phyloP scores from a whole-genome alignment of 1,140 invertebrate species.

The Temnothorax nylanderi region DNA sequence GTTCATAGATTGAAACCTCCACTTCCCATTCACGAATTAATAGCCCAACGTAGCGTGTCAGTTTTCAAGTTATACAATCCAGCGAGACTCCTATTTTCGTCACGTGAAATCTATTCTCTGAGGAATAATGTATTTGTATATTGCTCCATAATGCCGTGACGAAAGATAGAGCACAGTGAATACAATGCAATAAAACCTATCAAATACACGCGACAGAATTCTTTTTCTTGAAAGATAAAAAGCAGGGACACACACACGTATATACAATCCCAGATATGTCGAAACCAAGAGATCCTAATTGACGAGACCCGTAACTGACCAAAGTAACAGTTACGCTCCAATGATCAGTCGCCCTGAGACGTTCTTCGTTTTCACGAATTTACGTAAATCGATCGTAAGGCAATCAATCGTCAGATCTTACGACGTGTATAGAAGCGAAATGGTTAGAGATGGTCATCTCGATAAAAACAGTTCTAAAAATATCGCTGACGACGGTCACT shows the following conservation, averaged over 20 bases:
- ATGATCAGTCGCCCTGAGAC: background rate
- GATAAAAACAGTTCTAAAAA: slow-evolving; percentile 43
- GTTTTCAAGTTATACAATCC: background rate
- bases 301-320: background rate
- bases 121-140: background rate
- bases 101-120: background rate
- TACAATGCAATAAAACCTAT: background rate
- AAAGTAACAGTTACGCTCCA: background rate
- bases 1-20: background rate
- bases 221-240: slow-evolving; percentile 1
- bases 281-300: background rate
- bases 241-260: background rate
- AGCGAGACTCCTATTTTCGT: background rate
- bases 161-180: background rate
- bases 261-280: background rate
- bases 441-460: background rate
- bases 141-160: slow-evolving; percentile 7
- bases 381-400: slow-evolving; percentile 35
- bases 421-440: slow-evolving; percentile 12
- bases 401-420: slow-evolving; percentile 20
- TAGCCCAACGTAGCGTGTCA: background rate
- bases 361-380: slow-evolving; percentile 15
- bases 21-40: background rate
- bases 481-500: slow-evolving; percentile 33
- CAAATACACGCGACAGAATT: background rate